Conservation (phyloP, 1,140 invertebrate genomes). For the Drosophila fuyamai region DNA sequence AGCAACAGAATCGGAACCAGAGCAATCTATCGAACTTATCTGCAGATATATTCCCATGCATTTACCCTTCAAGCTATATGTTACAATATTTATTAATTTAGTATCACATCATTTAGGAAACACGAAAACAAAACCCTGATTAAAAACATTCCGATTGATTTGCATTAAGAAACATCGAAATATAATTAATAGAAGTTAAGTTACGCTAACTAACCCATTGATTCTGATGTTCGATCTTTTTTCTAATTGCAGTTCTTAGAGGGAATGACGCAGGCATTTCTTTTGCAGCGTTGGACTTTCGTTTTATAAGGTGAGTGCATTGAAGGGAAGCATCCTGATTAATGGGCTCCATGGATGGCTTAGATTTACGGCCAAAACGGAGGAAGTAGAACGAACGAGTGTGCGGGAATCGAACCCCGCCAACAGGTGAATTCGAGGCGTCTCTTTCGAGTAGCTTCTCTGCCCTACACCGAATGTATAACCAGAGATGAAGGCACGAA, state of each 20-base stretch:
- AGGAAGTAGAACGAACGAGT: background rate
- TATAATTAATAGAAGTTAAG: too few species aligned
- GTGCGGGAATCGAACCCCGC: background rate
- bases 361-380: constrained; percentile 26
- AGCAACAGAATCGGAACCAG: constrained; percentile 25
- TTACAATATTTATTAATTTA: too few species aligned
- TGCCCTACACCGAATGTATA: constrained; percentile 12
- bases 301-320: constrained; percentile 83
- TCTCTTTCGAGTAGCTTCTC: background rate
- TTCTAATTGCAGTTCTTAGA: constrained; percentile 67
- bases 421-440: constrained; percentile 25
- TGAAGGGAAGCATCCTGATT: background rate
- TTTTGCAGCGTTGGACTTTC: constrained; percentile 85
- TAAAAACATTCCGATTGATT: too few species aligned
- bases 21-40: constrained; percentile 35
- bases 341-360: constrained; percentile 4
- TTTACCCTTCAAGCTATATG: too few species aligned
- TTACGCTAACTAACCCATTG: too few species aligned
- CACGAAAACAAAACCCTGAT: too few species aligned
- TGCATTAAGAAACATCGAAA: too few species aligned
- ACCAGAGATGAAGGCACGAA: background rate
- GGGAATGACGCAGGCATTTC: constrained; percentile 85
- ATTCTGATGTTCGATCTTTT: background rate
- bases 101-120: too few species aligned
- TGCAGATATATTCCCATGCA: background rate